A percentile compares a stretch with the other conserved stretches of the same genome.
phyloP scores from a whole-genome alignment of 2,888 invertebrate genomes.

The Drosophila fungiperda region DNA sequence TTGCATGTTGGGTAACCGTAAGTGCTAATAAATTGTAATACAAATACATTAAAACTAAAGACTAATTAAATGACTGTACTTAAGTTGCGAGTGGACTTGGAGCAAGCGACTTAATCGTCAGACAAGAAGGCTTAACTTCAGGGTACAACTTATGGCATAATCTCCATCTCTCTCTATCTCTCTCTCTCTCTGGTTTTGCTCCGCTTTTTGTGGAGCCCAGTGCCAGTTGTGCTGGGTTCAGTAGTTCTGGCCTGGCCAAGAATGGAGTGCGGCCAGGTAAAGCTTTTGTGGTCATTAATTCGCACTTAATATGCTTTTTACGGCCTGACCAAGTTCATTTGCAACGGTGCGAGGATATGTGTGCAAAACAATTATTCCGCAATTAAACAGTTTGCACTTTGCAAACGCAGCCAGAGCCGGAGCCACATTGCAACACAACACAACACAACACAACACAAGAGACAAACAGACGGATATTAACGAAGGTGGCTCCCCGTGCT shows the following conservation, averaged over 20 bases:
- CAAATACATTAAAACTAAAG: constrained; percentile 80
- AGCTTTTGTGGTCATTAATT: constrained; percentile 80
- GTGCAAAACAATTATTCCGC: constrained; percentile 82
- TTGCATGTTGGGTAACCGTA: constrained; percentile 48
- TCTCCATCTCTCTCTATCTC: neutral
- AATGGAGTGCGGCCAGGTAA: constrained; percentile 43
- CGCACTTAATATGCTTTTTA: constrained; percentile 82
- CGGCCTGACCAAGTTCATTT: constrained; percentile 66
- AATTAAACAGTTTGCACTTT: constrained; percentile 82
- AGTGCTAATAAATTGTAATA: constrained; percentile 80
- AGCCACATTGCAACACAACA: constrained; percentile 35
- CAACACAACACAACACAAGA: neutral
- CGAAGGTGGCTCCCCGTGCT: constrained; percentile 49
- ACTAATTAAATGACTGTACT: constrained; percentile 79
- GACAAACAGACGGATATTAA: constrained; percentile 59
- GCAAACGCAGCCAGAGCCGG: constrained; percentile 52
- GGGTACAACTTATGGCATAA: constrained; percentile 29
- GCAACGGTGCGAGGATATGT: constrained; percentile 79
- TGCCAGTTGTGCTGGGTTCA: constrained; percentile 4
- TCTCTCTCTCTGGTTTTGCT: constrained; percentile 40
- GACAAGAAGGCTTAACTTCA: constrained; percentile 38
- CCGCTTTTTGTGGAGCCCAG: constrained; percentile 59
- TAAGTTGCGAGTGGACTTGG: constrained; percentile 62
- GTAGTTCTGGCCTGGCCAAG: constrained; percentile 32
- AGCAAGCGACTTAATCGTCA: constrained; percentile 70